Conservation (phyloP, 2,888 invertebrate species). For the Myopa testacea region DNA sequence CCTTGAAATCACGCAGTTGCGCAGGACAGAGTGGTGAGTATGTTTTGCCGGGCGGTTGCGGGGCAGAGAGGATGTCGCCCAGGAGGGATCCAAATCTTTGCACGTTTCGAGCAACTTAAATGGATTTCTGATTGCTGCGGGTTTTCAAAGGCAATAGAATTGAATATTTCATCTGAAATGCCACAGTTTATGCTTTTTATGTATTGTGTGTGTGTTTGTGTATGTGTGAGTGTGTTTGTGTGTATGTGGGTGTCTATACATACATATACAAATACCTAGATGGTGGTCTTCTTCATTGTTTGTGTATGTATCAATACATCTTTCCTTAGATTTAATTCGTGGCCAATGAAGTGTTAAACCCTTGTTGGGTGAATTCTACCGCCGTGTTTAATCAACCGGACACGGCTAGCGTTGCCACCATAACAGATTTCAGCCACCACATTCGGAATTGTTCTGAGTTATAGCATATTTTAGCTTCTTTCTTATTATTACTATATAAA, state of each 20-base stretch:
- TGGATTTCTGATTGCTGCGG: no score
- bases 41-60: not conserved
- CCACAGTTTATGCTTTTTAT: no score
- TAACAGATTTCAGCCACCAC: not conserved
- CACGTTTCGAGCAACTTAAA: not conserved
- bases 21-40: conserved; percentile 13
- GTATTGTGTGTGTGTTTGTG: not conserved
- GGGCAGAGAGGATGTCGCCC: not conserved
- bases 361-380: conserved; percentile 15
- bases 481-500: no score
- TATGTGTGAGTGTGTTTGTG: not conserved
- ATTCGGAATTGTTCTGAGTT: not conserved
- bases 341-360: conserved; percentile 42
- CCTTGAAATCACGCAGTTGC: not conserved
- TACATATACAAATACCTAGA: not conserved
- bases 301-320: conserved; percentile 1
- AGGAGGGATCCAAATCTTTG: not conserved
- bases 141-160: no score
- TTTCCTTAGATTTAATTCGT: conserved; percentile 31
- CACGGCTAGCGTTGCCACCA: conserved; percentile 14
- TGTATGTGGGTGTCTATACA: conserved; percentile 1
- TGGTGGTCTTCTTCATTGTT: not conserved
- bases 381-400: not conserved
- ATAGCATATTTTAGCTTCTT: no score
- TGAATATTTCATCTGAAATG: no score